phyloP scores from a whole-genome alignment of 2,888 invertebrate species.

The Blomia tropicalis region DNA sequence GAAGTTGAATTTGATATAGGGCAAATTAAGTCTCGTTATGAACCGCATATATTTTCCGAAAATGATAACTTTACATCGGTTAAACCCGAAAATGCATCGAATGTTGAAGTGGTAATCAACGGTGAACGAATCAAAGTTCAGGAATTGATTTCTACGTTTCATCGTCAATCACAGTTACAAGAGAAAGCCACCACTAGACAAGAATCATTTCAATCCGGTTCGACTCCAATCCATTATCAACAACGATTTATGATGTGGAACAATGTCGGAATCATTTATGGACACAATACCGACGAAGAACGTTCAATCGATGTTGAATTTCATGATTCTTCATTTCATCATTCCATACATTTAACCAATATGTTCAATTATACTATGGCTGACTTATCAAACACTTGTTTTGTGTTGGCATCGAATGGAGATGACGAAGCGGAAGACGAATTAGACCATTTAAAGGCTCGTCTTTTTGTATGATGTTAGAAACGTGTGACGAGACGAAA shows the following conservation, averaged over 20 bases:
- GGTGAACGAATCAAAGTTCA: not conserved
- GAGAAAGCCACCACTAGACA: conserved; percentile 40
- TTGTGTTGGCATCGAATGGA: conserved; percentile 49
- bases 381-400: conserved; percentile 58
- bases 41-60: conserved; percentile 31
- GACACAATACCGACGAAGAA: conserved; percentile 52
- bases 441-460: conserved; percentile 39
- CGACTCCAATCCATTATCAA: conserved; percentile 65
- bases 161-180: not conserved
- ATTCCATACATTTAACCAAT: conserved; percentile 74
- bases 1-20: conserved; percentile 29
- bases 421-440: conserved; percentile 26
- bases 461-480: conserved; percentile 56
- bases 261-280: conserved; percentile 70
- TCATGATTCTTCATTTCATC: conserved; percentile 74
- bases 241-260: conserved; percentile 77
- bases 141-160: not conserved
- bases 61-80: not conserved
- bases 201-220: conserved; percentile 71
- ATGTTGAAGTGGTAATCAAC: conserved; percentile 6
- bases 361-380: conserved; percentile 70
- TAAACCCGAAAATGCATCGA: not conserved
- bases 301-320: conserved; percentile 85
- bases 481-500: conserved; percentile 48
- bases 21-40: conserved; percentile 32